A percentile compares a stretch with the other conserved stretches of the same genome.
Evolutionary conservation across 2,113 vertebrate species (phyloP).

Genomic region (Spea multiplicata): DNA sequence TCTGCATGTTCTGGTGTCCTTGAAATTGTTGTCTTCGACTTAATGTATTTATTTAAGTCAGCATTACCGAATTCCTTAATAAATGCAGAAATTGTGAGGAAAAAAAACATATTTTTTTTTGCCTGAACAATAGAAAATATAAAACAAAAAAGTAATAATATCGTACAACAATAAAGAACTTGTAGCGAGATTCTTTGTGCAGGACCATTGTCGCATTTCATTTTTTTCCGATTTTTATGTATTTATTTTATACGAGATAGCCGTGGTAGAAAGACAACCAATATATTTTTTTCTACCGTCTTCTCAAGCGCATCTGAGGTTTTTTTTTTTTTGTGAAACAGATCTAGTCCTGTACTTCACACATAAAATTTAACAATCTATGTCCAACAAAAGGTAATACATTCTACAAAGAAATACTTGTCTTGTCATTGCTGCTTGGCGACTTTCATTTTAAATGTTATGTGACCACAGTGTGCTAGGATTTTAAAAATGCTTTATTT

Average conservation of each 20-base stretch:
- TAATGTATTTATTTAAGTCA: too few species aligned
- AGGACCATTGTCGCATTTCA: neutral
- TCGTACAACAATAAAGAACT: too few species aligned
- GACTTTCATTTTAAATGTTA: constrained; percentile 39
- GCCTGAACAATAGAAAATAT: too few species aligned
- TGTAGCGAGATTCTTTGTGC: neutral
- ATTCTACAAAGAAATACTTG: constrained; percentile 44
- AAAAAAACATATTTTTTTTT: too few species aligned
- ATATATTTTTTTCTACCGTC: constrained; percentile 28
- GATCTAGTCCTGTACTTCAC: constrained; percentile 29
- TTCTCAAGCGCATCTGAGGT: neutral
- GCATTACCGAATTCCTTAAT: too few species aligned
- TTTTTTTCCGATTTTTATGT: constrained; percentile 21
- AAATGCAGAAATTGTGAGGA: too few species aligned
- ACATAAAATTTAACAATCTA: constrained; percentile 46
- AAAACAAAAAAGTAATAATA: too few species aligned
- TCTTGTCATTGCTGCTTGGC: constrained; percentile 38
- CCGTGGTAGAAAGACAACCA: constrained; percentile 23
- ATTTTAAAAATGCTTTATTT: constrained; percentile 13
- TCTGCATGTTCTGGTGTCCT: too few species aligned
- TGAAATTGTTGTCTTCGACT: too few species aligned
- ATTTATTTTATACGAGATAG: constrained; percentile 34
- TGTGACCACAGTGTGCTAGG: constrained; percentile 33
- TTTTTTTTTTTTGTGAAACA: constrained; percentile 9
- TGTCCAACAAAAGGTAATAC: constrained; percentile 42